Evolutionary conservation across 2,113 vertebrate species (phyloP), one percentile per base, ranked within the genome.

Genomic region (Illadopsis cleaveri): DNA sequence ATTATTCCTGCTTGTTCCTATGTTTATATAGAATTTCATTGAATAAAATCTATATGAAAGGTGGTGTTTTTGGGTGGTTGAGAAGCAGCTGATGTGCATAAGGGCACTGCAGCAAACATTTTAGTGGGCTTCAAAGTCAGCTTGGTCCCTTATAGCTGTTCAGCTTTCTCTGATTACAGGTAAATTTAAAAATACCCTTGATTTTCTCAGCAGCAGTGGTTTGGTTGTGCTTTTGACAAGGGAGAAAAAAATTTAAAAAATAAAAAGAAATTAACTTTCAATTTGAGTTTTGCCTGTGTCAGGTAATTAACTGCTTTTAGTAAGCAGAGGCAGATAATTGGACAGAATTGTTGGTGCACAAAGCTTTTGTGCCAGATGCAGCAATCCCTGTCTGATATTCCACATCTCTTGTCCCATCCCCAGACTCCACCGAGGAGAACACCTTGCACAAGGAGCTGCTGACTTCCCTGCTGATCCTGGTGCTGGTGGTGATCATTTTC

Each of bases 401-500:
- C 35, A 7, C 11, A 0, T 51, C 13, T 4, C 13, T 21, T 4
- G 5, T 47, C 77, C 35, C 12, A 14, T 61, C 90, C 27, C 21
- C 96, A 62, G 97, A 92, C 47, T 90, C 97, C 2, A 96, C 98
- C 3, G 77, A 88, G 57, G 75, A 82, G 73, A 95, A 51, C 47
- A 78, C 44, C 17, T 4, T 89, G 19, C 96, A 86, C 80, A 72
- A 72, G 58, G 97, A 98, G 45, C 91, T 99, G 66, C 97, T 99
- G 83, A 97, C 98, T 23, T 99, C 97, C 8, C 95, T 99, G 97
- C 98, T 99, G 96, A 98, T 99, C 72, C 97, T 99, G 24, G 97
- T 98, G 75, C 95, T 99, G 89, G 97, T 99, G 82, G 87, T 98
- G 89, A 85, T 99, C 93, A 97, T 99, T 54, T 71, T 98, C 7